These are phyloP conservation scores for Uria aalge DNA, from an alignment of 2,113 vertebrate species.

Conservation along the genomic window DNA sequence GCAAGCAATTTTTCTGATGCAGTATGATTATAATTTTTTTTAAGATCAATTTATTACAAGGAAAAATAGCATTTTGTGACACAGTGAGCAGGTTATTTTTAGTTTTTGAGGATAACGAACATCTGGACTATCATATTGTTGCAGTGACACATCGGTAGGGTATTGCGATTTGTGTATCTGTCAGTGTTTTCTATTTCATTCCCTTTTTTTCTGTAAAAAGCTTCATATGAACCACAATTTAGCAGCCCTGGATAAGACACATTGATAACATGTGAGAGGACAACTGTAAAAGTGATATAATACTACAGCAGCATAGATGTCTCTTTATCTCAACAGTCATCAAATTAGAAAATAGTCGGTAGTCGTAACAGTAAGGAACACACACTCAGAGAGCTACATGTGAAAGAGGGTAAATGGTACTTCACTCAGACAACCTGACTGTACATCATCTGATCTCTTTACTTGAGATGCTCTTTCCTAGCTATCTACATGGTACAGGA, in stretches of 20 bases:
- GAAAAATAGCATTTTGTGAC: not conserved
- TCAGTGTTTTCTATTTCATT: not conserved
- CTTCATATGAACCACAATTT: not conserved
- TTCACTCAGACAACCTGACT: not conserved
- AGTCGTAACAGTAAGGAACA: not conserved
- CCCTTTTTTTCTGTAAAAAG: not conserved
- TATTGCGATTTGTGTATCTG: not conserved
- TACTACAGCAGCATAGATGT: not conserved
- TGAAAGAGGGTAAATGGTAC: not conserved
- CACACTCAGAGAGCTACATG: accelerated
- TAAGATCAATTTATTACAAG: not conserved
- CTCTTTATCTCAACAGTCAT: not conserved
- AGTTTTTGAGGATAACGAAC: not conserved
- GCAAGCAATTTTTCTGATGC: not conserved
- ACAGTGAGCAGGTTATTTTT: conserved; percentile 12
- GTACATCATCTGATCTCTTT: not conserved
- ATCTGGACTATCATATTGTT: not conserved
- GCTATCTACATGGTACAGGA: not conserved
- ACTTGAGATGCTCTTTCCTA: not conserved
- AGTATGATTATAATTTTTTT: not conserved
- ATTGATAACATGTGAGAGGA: not conserved
- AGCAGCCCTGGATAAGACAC: not conserved
- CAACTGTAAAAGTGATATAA: not conserved
- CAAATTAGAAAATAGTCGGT: not conserved
- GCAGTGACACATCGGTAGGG: not conserved